These are phyloP conservation scores for Chaetogeoica ovagalla DNA, from an alignment of 2,888 invertebrate species.

Conservation along the genomic window DNA sequence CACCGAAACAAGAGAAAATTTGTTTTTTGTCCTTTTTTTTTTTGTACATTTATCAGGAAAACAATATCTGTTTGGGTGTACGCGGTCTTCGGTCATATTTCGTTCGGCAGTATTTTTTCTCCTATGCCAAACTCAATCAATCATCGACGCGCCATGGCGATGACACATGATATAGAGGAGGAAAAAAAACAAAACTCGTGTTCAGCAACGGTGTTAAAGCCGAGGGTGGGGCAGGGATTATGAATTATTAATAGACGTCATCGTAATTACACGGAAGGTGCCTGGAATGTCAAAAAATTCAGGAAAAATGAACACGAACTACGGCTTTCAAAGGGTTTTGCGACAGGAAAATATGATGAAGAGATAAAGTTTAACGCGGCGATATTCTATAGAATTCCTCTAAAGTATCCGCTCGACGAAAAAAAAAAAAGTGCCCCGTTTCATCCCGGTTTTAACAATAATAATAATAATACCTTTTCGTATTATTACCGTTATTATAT, in stretches of 20 bases:
- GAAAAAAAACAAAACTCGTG: constrained; percentile 40
- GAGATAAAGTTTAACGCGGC: constrained; percentile 43
- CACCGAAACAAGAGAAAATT: constrained; percentile 33
- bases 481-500: not conserved
- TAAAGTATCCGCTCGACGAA: constrained; percentile 7
- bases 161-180: constrained; percentile 33
- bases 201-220: constrained; percentile 42
- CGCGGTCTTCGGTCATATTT: constrained; percentile 32
- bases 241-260: constrained; percentile 50
- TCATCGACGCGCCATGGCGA: constrained; percentile 41
- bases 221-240: constrained; percentile 8
- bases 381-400: constrained; percentile 12
- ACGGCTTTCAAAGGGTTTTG: constrained; percentile 32
- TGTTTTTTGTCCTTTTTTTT: constrained; percentile 16
- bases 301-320: constrained; percentile 45
- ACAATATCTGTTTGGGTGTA: constrained; percentile 19
- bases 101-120: constrained; percentile 8
- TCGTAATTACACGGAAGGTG: constrained; percentile 43
- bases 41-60: constrained; percentile 47
- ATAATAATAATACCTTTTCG: not conserved
- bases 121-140: constrained; percentile 38
- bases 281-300: constrained; percentile 43
- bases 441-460: not conserved
- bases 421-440: not conserved
- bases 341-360: constrained; percentile 41